Conservation (phyloP, 1,140 invertebrate species). For the Heliconius hewitsoni region DNA sequence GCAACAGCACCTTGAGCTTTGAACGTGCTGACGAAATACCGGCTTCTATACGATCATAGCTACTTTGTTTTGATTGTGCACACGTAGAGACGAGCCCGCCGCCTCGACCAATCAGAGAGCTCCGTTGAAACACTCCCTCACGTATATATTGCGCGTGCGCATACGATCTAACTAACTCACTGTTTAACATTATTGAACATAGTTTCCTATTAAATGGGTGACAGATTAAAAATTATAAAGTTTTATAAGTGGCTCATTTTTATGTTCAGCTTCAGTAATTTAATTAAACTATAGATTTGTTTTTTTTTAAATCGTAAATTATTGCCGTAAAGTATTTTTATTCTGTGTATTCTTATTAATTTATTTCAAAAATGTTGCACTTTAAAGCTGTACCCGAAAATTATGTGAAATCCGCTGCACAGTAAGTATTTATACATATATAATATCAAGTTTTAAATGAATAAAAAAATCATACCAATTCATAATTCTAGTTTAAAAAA, state of each 20-base stretch:
- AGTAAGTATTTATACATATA: conserved; percentile 54
- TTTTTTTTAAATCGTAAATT: conserved; percentile 44
- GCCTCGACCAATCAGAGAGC: conserved; percentile 58
- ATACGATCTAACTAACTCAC: conserved; percentile 51
- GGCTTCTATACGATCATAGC: conserved; percentile 23
- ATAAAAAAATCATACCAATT: background rate
- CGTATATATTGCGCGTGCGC: conserved; percentile 59
- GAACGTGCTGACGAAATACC: conserved; percentile 44
- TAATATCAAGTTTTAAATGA: conserved; percentile 14
- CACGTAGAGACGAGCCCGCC: conserved; percentile 67
- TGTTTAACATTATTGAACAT: conserved; percentile 45
- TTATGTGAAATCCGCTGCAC: conserved; percentile 62
- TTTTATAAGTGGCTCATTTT: conserved; percentile 73
- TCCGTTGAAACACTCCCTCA: conserved; percentile 53
- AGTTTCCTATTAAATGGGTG: conserved; percentile 73
- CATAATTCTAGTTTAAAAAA: background rate
- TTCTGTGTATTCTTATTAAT: conserved; percentile 44
- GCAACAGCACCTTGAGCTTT: conserved; percentile 48
- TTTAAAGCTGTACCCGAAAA: conserved; percentile 67
- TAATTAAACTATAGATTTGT: conserved; percentile 61
- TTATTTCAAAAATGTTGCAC: conserved; percentile 68
- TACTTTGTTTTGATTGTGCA: conserved; percentile 14
- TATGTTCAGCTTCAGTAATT: conserved; percentile 74
- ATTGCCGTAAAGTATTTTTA: conserved; percentile 46
- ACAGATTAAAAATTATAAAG: conserved; percentile 65